Base-by-base conservation (phyloP, 2,113 vertebrate genomes). In the Melanostigma gelatinosum region DNA sequence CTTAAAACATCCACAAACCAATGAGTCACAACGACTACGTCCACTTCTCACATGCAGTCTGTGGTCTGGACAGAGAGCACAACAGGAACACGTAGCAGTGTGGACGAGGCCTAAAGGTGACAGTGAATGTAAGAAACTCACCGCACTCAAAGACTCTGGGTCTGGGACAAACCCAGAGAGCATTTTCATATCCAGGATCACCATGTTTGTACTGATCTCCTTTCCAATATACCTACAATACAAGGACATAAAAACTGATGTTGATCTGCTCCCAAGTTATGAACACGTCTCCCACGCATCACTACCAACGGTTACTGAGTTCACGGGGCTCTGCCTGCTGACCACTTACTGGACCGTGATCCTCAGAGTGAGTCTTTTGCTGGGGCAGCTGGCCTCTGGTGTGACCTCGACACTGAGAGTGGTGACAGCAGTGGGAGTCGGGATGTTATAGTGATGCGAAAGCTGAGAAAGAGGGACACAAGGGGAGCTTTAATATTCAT, bases 161-260 rank as follows among this genome's bases (percentile, higher is more conserved):
- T 91, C 86, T 8, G 82, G 82, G 22, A 83, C 48, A 50, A 93
- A 93, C 22, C 94, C 94, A 57, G 94, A 93, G 12, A 95, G 90
- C 60, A 94, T 38, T 76, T 89, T 87, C n/a, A 94, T 77, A 44
- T 93, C 87, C 70, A 93, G 84, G 48, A 94, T 93, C 76, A 93
- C 63, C 94, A 95, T 95, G 80, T 95, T 94, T 20, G 90, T 89
- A 0, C 0, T 58, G n/a, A 0, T 52, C 46, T 78, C 55, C 0
- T 61, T 22, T 67, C 91, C 91, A 13, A 0, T 48, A n/a, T 90
- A 88, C 12, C 90, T 92, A 69, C 1, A 68, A 44, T 1, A 27
- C 8, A 79, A 54, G 10, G 6, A 58, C 0, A 58, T 24, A 44
- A 18, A 36, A 72, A 9, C 15, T 44, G 22, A 58, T 8, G n/a